These are phyloP conservation scores for Spermophilus dauricus DNA, from an alignment of 2,113 vertebrate genomes.

Conservation along the genomic window DNA sequence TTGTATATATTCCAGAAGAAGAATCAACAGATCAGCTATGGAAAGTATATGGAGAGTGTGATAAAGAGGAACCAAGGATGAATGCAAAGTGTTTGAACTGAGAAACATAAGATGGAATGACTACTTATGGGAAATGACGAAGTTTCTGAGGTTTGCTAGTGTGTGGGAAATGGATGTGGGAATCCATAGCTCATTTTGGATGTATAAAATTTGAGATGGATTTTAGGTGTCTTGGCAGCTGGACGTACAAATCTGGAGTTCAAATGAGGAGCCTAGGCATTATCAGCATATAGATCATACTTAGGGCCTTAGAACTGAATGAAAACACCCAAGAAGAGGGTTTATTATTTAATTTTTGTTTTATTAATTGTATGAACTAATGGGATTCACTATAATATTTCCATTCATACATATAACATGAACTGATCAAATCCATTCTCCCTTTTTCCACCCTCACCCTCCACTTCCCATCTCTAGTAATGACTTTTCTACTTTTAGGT, in stretches of 20 bases:
- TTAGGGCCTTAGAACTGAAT: neutral
- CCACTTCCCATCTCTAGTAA: neutral
- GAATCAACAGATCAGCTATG: neutral
- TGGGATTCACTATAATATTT: neutral
- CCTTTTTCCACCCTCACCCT: neutral
- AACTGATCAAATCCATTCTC: neutral
- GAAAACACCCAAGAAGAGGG: neutral
- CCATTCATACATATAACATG: neutral
- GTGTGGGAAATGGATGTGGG: fast-evolving
- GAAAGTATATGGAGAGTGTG: neutral
- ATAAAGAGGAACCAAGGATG: neutral
- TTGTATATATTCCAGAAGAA: neutral
- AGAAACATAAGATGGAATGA: neutral
- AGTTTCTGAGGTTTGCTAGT: neutral
- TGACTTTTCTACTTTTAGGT: neutral
- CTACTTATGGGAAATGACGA: neutral
- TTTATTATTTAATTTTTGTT: too few species aligned
- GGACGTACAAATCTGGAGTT: neutral
- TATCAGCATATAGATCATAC: neutral
- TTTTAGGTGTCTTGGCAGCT: neutral
- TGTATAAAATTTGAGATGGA: neutral
- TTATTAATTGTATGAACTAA: neutral
- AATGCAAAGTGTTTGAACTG: neutral
- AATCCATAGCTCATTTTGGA: neutral
- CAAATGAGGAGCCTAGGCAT: neutral